Base-by-base conservation (phyloP, 1,140 invertebrate genomes). In the Mizuhopecten yessoensis region DNA sequence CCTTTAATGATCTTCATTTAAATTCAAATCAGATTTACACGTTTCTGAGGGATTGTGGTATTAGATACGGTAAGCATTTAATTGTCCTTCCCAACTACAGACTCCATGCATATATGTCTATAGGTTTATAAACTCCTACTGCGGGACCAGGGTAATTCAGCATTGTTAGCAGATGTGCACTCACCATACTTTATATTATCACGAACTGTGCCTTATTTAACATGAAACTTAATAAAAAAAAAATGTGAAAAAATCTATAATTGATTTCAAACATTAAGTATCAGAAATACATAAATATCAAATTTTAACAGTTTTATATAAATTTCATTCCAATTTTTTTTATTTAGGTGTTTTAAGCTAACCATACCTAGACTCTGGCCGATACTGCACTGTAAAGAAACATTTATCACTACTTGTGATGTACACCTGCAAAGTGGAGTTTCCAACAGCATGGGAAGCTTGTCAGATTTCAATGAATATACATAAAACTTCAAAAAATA, bases 1-100 rank as follows among this genome's bases (percentile, higher is more conserved):
- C 57, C n/a, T 75, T 75, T 75, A 75, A 75, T 75, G 57, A 75
- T 75, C 57, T 75, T 75, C 57, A 75, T 75, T 75, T 75, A 75
- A 75, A 75, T 75, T 75, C 57, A 75, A 75, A 75, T 75, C 57
- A 75, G 57, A 75, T 75, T n/a, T 29, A 75, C 57, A 29, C 5
- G 57, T 75, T 13, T 75, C 57, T 29, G n/a, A 75, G 11, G 57
- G 57, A 75, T 75, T 75, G 57, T 75, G 11, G 57, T 13, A 75
- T 75, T 75, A 75, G 57, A 75, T 75, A 75, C 1, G 57, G 57
- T 75, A 75, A 75, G 57, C 9, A 75, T 75, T 75, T 75, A 75
- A 75, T 75, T 75, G 57, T 75, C 57, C 57, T 9, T 23, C 23
- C 3, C n/a, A 45, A 17, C 10, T 45, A 9, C 1, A 45, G 23